Percentiles rank a stretch among this genome's conserved stretches.
Conservation (phyloP, 2,113 vertebrate genomes). For the Leucopternis melanops region DNA sequence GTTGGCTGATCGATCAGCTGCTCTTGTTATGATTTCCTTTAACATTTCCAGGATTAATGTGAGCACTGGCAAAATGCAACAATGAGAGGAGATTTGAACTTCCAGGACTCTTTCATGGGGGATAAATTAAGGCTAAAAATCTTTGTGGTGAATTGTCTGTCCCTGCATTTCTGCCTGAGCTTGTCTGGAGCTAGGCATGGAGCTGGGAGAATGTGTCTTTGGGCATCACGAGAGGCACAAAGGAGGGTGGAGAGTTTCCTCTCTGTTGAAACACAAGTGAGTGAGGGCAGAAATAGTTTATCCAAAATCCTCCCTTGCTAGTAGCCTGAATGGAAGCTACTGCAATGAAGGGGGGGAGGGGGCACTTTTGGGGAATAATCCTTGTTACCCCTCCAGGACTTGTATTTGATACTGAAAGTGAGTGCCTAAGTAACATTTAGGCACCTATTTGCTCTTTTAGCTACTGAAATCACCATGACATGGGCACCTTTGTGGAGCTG, state of each 20-base stretch:
- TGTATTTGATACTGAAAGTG: neutral
- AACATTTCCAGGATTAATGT: neutral
- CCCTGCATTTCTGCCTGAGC: neutral
- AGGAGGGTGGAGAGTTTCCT: neutral
- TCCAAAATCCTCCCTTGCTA: neutral
- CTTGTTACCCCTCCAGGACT: neutral
- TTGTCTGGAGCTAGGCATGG: neutral
- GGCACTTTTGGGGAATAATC: neutral
- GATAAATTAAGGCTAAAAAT: neutral
- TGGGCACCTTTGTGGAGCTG: neutral
- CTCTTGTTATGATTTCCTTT: neutral
- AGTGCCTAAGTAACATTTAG: neutral
- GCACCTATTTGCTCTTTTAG: neutral
- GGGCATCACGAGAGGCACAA: neutral
- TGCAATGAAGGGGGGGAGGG: neutral
- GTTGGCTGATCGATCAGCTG: neutral
- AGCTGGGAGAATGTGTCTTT: neutral
- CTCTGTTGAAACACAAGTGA: neutral
- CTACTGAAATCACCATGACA: neutral
- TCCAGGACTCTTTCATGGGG: neutral
- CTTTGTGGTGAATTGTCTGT: neutral
- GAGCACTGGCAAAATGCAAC: neutral
- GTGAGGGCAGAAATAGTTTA: neutral
- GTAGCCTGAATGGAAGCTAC: neutral
- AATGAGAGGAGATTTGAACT: neutral